Conservation (phyloP, 2,888 invertebrate genomes). For the Volucella inflata region DNA sequence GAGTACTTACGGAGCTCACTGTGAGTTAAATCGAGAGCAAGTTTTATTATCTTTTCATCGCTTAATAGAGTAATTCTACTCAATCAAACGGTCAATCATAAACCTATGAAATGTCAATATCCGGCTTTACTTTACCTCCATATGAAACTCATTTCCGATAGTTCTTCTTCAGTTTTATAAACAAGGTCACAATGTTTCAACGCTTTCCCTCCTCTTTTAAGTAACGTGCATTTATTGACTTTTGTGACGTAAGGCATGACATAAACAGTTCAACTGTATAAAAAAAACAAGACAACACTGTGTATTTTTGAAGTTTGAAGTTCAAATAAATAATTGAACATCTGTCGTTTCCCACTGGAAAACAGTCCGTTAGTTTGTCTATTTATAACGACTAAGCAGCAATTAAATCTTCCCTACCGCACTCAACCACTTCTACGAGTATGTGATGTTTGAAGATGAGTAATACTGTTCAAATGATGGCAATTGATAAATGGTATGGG, state of each 20-base stretch:
- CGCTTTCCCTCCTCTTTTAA: no score
- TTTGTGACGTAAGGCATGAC: background rate
- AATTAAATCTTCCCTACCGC: conserved; percentile 3
- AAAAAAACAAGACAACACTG: background rate
- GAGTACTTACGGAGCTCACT: no score
- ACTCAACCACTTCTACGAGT: background rate
- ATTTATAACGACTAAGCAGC: conserved; percentile 11
- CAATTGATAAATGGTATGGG: background rate
- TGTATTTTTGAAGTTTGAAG: conserved; percentile 1
- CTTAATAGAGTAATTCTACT: no score
- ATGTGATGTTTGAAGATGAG: background rate
- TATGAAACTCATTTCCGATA: no score
- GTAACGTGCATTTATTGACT: background rate
- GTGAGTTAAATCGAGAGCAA: no score
- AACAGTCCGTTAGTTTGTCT: background rate
- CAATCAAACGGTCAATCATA: no score
- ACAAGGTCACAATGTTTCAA: no score
- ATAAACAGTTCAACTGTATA: background rate
- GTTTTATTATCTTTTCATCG: no score
- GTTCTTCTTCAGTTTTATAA: no score
- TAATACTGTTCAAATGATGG: conserved; percentile 7
- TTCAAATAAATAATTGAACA: conserved; percentile 28
- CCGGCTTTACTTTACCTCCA: no score
- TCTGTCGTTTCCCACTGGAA: conserved; percentile 11
- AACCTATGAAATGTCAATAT: no score